Conservation (phyloP, 2,888 invertebrate species). For the Mantis religiosa region DNA sequence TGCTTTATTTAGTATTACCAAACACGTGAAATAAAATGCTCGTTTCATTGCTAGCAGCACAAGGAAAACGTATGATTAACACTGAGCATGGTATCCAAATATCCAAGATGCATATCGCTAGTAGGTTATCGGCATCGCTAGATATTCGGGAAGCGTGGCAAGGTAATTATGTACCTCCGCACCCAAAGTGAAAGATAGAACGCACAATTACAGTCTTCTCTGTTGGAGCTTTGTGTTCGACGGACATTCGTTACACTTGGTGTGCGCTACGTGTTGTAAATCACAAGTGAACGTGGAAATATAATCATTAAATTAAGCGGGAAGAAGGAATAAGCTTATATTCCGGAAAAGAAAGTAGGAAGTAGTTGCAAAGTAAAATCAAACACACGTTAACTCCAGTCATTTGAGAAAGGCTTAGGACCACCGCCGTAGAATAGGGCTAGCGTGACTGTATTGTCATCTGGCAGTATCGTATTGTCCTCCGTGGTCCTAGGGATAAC, state of each 20-base stretch:
- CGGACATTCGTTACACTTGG: background rate
- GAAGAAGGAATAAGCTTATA: background rate
- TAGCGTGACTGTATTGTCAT: no score
- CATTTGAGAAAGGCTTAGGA: no score
- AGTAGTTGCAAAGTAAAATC: no score
- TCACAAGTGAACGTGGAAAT: background rate
- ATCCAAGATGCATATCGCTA: background rate
- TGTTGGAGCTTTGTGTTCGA: background rate
- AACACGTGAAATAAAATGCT: no score
- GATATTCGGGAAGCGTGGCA: background rate
- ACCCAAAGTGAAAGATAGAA: background rate
- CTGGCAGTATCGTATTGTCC: no score
- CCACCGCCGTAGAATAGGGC: no score
- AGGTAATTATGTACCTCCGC: background rate
- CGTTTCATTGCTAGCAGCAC: background rate
- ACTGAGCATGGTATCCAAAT: background rate
- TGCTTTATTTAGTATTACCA: no score
- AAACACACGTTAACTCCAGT: no score
- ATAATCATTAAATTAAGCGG: background rate
- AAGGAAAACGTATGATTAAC: background rate
- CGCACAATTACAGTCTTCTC: background rate
- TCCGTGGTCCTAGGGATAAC: no score
- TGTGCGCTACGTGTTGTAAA: background rate
- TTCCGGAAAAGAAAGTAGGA: no score
- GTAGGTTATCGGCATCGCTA: background rate